These are phyloP conservation scores for Pteropus alecto DNA, from an alignment of 2,113 vertebrate genomes.

Conservation along the genomic window DNA sequence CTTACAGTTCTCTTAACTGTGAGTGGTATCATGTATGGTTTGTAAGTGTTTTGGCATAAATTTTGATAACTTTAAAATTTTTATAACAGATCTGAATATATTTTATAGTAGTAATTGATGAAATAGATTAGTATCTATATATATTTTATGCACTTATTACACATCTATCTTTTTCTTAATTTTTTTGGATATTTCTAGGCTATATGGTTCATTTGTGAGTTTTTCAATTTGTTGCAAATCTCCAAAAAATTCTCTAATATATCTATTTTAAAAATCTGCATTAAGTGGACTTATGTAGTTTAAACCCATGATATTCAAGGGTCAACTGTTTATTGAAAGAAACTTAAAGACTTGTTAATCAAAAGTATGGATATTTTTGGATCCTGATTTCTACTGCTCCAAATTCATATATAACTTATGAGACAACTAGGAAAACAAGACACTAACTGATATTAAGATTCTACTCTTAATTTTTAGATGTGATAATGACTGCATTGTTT, in stretches of 20 bases:
- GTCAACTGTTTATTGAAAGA: background rate
- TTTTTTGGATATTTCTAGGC: background rate
- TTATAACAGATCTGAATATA: background rate
- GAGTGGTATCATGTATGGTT: background rate
- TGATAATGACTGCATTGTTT: background rate
- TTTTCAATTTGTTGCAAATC: background rate
- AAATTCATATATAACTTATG: background rate
- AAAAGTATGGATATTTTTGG: background rate
- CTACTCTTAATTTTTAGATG: background rate
- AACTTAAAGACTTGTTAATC: background rate
- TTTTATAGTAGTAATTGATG: background rate
- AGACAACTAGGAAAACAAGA: background rate
- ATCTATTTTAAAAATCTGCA: background rate
- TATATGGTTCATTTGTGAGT: background rate
- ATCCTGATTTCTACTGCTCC: background rate
- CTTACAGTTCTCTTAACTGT: background rate
- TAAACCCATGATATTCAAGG: background rate
- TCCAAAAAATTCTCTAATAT: background rate
- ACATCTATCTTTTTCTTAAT: background rate
- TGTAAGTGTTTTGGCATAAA: background rate
- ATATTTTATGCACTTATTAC: background rate
- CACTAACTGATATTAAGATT: background rate
- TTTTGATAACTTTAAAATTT: background rate
- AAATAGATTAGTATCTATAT: background rate
- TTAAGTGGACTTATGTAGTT: background rate